These are phyloP conservation scores for Regulus satrapa DNA, from an alignment of 2,113 vertebrate genomes.

Conservation along the genomic window DNA sequence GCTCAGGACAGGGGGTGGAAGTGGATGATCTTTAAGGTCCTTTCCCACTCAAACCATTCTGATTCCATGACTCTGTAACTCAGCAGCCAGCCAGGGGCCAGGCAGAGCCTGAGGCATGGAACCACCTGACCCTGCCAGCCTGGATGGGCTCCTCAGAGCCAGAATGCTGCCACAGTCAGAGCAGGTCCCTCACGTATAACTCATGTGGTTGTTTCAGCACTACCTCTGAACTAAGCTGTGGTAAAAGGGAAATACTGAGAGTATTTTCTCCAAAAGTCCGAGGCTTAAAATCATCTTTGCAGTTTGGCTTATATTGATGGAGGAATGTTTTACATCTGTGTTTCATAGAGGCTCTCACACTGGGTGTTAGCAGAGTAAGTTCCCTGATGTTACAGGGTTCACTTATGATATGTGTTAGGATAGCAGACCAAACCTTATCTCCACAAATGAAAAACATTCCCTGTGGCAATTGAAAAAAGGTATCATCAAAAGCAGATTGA, in stretches of 20 bases:
- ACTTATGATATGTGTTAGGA: neutral
- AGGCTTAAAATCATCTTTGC: neutral
- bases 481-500: neutral
- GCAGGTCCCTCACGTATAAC: neutral
- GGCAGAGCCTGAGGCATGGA: neutral
- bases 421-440: neutral
- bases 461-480: neutral
- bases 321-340: neutral
- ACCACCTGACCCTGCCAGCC: neutral
- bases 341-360: neutral
- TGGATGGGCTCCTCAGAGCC: neutral
- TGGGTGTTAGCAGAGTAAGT: neutral
- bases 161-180: neutral
- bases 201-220: neutral
- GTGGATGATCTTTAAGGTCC: neutral
- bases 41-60: neutral
- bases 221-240: neutral
- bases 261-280: neutral
- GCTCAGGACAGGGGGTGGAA: neutral
- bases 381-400: neutral
- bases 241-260: neutral
- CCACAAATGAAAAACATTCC: neutral
- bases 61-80: neutral
- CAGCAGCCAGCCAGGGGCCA: neutral
- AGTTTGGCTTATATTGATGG: neutral